These are phyloP conservation scores for Syngnathus rostellatus DNA, from an alignment of 2,797 vertebrate genomes.

Conservation along the genomic window DNA sequence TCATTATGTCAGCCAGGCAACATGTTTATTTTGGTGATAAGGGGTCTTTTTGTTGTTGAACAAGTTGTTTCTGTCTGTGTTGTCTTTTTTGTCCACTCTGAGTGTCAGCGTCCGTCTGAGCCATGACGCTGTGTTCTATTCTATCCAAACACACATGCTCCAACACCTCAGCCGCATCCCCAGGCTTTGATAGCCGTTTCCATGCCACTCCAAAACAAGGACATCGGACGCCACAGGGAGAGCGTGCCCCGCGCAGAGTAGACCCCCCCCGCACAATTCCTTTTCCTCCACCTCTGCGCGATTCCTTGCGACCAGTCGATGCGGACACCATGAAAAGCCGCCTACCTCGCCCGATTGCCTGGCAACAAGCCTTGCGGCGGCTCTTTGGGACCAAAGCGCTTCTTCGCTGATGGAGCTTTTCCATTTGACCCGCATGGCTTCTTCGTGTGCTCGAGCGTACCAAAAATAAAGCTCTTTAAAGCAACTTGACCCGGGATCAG, in stretches of 20 bases:
- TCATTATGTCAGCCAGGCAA: constrained; percentile 6
- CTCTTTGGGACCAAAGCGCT: not conserved
- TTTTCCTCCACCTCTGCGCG: too few species aligned
- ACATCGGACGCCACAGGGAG: constrained; percentile 8
- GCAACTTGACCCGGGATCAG: constrained; percentile 26
- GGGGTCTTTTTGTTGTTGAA: not conserved
- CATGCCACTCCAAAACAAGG: constrained; percentile 44
- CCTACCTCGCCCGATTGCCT: constrained; percentile 12
- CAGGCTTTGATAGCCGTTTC: constrained; percentile 50
- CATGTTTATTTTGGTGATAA: constrained; percentile 21
- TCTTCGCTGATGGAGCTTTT: constrained; percentile 7
- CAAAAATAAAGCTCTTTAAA: constrained; percentile 52
- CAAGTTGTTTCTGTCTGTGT: not conserved
- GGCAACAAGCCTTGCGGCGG: constrained; percentile 8
- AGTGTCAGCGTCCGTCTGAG: not conserved
- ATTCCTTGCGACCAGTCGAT: constrained; percentile 16
- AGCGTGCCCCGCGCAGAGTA: too few species aligned
- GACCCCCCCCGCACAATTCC: too few species aligned
- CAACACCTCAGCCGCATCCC: constrained; percentile 43
- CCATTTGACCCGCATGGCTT: constrained; percentile 27
- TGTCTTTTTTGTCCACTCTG: not conserved
- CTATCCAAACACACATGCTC: constrained; percentile 10
- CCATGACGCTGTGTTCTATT: constrained; percentile 7
- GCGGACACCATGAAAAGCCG: constrained; percentile 22
- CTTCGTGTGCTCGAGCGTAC: constrained; percentile 1